These are phyloP conservation scores for Pycnomerus fuliginosus DNA, from an alignment of 2,888 invertebrate genomes.

Conservation along the genomic window DNA sequence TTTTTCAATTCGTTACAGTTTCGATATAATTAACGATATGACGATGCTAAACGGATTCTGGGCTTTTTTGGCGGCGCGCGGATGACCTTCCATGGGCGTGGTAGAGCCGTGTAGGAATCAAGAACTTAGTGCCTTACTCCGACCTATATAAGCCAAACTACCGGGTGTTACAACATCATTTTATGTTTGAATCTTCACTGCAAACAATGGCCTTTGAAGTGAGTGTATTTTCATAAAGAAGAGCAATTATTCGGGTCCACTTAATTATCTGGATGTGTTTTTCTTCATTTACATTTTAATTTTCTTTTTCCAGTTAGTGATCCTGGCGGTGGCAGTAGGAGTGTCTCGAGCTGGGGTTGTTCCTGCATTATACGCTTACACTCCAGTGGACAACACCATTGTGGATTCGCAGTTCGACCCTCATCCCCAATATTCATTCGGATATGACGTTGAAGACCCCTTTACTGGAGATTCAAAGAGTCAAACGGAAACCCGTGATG, in stretches of 20 bases:
- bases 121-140: slow-evolving; percentile 16
- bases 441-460: slow-evolving; percentile 58
- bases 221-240: slow-evolving; percentile 11
- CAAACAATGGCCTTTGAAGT: slow-evolving; percentile 28
- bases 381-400: slow-evolving; percentile 2
- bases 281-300: too few relatives aligned
- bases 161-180: slow-evolving; percentile 28
- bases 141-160: slow-evolving; percentile 36
- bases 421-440: slow-evolving; percentile 56
- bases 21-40: too few relatives aligned
- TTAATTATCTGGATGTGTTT: too few relatives aligned
- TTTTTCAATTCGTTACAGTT: too few relatives aligned
- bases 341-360: not conserved
- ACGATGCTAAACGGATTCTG: too few relatives aligned
- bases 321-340: slow-evolving; percentile 33
- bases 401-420: slow-evolving; percentile 30
- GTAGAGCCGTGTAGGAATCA: slow-evolving; percentile 22
- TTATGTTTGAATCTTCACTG: slow-evolving; percentile 23
- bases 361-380: slow-evolving; percentile 21
- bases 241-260: too few relatives aligned
- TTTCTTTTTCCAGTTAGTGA: slow-evolving; percentile 31
- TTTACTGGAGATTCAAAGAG: slow-evolving; percentile 58
- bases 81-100: slow-evolving; percentile 25
- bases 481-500: slow-evolving; percentile 56
- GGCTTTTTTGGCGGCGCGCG: slow-evolving; percentile 11